Evolutionary conservation across 2,797 vertebrate species (phyloP), one percentile per base, ranked within the genome.

Genomic region (Alosa sapidissima): DNA sequence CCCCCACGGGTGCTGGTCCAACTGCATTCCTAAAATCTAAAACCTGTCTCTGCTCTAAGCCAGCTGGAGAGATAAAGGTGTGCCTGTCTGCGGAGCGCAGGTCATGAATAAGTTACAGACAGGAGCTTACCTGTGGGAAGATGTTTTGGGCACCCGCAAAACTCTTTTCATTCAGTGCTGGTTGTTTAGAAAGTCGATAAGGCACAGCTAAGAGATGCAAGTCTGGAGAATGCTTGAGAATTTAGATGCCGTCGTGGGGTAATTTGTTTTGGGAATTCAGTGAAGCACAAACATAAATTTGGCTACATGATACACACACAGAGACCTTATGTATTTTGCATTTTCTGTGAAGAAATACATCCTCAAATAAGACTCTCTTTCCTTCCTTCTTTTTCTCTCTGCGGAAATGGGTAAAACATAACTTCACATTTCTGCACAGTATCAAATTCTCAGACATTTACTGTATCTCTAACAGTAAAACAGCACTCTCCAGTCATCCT

Each of bases 181-280:
- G 84, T 96, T 93, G 49, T 96, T 96, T 87, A 96, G 91, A n/a
- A 94, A 96, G 88, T 96, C 94, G 48, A 94, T 94, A 3, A 92
- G 90, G 16, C 96, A 96, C 75, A 96, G 94, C 83, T 94, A 86
- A 75, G 62, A 82, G 55, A 0, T 78, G 62, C 48, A 92, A 78
- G 88, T 94, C 92, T 88, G 19, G 55, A 58, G 55, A 58, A 5
- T 58, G 19, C 21, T 58, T 58, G 19, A n/a, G 54, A 55, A 55
- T 16, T 55, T 21, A 58, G 55, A 58, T 21, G 6, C 49, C 1
- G 11, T 51, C 6, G 55, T n/a, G 51, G 51, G 13, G 13, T 52
- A 52, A 52, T 52, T 52, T 52, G 19, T 58, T 58, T 58, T 3
- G 55, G 19, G 55, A 6, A 58, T 21, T 2, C 55, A 58, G 55